These are phyloP conservation scores for Aphelenchoides besseyi DNA, from an alignment of 1,140 invertebrate species.

Conservation along the genomic window DNA sequence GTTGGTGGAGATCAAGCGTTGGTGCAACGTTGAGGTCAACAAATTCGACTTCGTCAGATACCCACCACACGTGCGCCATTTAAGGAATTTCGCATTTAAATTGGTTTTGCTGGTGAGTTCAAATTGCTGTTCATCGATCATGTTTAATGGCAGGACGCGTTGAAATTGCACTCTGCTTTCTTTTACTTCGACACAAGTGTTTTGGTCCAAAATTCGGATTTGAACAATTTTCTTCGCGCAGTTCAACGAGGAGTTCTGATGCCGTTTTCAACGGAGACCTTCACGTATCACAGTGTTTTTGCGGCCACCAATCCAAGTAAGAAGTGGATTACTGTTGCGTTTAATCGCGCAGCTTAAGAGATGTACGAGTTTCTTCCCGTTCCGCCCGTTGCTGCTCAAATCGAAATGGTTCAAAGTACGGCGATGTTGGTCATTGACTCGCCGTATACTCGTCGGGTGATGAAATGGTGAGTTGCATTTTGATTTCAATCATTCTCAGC, in stretches of 20 bases:
- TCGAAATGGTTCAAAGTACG: neutral
- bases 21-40: neutral
- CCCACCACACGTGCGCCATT: neutral
- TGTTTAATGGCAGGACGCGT: constrained; percentile 5
- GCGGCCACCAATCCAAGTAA: constrained; percentile 16
- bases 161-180: constrained; percentile 2
- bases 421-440: constrained; percentile 4
- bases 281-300: neutral
- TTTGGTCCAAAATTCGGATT: neutral
- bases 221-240: neutral
- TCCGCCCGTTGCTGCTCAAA: neutral
- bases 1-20: constrained; percentile 1
- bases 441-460: constrained; percentile 12
- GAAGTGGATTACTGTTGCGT: neutral
- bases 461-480: neutral
- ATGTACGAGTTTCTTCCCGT: constrained; percentile 8
- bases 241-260: neutral
- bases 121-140: neutral
- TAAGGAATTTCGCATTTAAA: constrained; percentile 14
- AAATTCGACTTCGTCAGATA: neutral
- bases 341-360: neutral
- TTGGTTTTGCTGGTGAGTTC: constrained; percentile 4
- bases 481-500: neutral
- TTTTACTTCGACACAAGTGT: constrained; percentile 17
- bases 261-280: neutral